Percentiles rank a stretch among this genome's conserved stretches.
phyloP scores from a whole-genome alignment of 2,888 invertebrate genomes.

The Leucozona laternaria region DNA sequence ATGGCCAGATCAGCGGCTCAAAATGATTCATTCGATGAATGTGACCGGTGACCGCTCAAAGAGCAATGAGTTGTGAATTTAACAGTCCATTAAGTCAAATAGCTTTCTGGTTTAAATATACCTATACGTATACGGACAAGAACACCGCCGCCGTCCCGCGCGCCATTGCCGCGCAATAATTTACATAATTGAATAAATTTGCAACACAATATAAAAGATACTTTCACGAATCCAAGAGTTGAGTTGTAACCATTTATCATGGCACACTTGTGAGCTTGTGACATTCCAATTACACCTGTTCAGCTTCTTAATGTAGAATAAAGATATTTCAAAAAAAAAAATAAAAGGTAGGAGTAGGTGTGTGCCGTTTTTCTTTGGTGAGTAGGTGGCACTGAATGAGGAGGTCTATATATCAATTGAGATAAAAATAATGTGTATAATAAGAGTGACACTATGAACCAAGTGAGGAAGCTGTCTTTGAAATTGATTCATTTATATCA shows the following conservation, averaged over 20 bases:
- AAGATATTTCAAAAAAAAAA: constrained; percentile 29
- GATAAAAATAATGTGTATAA: constrained; percentile 16
- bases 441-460: constrained; percentile 25
- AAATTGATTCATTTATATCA: constrained; percentile 10
- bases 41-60: constrained; percentile 12
- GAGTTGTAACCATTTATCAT: constrained; percentile 71
- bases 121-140: not conserved
- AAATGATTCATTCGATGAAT: not conserved
- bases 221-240: constrained; percentile 49
- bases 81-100: constrained; percentile 62
- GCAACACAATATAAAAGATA: constrained; percentile 23
- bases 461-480: constrained; percentile 21
- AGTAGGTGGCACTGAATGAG: constrained; percentile 38
- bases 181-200: constrained; percentile 74
- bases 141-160: not conserved
- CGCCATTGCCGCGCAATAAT: constrained; percentile 5
- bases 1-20: constrained; percentile 11
- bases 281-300: constrained; percentile 74
- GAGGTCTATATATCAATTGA: constrained; percentile 20
- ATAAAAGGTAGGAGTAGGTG: constrained; percentile 10
- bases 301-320: constrained; percentile 59
- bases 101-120: too few species aligned
- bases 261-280: constrained; percentile 73
- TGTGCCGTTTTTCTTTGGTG: constrained; percentile 7
- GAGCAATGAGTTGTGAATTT: constrained; percentile 49